Evolutionary conservation across 2,888 invertebrate genomes (phyloP), one percentile per base, ranked within the genome.

Genomic region (Parnassius apollo): DNA sequence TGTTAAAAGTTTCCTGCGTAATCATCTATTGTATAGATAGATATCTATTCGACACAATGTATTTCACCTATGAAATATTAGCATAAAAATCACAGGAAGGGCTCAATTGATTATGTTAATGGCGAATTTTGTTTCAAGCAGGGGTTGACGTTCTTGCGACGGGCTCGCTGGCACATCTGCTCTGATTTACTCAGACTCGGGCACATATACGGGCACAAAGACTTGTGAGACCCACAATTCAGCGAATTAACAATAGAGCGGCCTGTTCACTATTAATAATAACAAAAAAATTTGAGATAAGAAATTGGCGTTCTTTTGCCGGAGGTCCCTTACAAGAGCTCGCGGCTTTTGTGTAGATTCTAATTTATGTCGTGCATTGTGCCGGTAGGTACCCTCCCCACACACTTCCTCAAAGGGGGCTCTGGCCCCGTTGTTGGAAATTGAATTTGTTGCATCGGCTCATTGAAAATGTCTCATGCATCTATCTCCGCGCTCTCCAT

Each of bases 311-410:
- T 91, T 91, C 90, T 90, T 90, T 88, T 72, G 86, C 78, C 75
- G 75, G 81, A 83, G 83, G 82, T 88, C 88, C 91, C 88, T 90
- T 88, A 87, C 83, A 83, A 88, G 89, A 88, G 88, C 81, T 78
- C 80, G 78, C 78, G 76, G 77, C 89, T 86, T 90, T 91, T 91
- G 88, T 91, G 86, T 86, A 83, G 86, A 82, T 85, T 89, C 88
- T 91, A 91, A 91, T 91, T 91, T 91, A 91, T 91, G 90, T 91
- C 83, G 83, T 85, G 89, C 82, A 90, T 91, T 90, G 89, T 90
- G 66, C 82, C 78, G 75, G 80, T 75, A 76, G 78, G 81, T 80
- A 80, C 87, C 83, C 88, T 85, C 89, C 87, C 89, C 88, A 86
- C 88, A 85, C 83, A 81, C 83, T 86, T 88, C 86, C 86, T 86